phyloP scores from a whole-genome alignment of 2,888 invertebrate species.

The Tachystola acroxantha region DNA sequence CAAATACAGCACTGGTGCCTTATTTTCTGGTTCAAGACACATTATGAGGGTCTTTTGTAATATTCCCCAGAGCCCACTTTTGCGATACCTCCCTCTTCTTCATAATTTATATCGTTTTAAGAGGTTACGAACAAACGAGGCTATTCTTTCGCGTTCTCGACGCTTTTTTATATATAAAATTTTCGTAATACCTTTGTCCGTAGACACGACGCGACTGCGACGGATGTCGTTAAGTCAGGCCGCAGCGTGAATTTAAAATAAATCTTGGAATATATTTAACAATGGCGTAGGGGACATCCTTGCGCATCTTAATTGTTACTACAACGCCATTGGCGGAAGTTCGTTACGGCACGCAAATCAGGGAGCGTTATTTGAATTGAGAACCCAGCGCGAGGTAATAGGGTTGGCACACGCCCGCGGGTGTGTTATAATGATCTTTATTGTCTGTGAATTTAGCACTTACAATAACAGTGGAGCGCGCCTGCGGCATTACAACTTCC shows the following conservation, averaged over 20 bases:
- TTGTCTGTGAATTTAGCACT: conserved; percentile 48
- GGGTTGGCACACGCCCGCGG: conserved; percentile 42
- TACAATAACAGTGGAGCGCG: conserved; percentile 27
- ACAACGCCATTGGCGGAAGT: conserved; percentile 49
- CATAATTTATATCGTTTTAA: conserved; percentile 45
- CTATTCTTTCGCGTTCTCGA: conserved; percentile 31
- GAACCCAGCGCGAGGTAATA: conserved; percentile 32
- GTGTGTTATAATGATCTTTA: conserved; percentile 55
- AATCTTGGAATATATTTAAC: conserved; percentile 31
- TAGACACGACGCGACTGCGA: conserved; percentile 17
- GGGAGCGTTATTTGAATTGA: conserved; percentile 44
- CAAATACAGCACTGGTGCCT: conserved; percentile 33
- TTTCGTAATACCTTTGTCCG: conserved; percentile 29
- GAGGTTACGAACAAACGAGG: conserved; percentile 37
- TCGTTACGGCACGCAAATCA: conserved; percentile 52
- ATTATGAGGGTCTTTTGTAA: conserved; percentile 35
- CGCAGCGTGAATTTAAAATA: conserved; percentile 29
- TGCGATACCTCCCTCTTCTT: conserved; percentile 21
- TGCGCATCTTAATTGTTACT: conserved; percentile 45
- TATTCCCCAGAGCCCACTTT: conserved; percentile 23
- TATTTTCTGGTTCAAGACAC: conserved; percentile 37
- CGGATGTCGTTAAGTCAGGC: conserved; percentile 43
- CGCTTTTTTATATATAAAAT: conserved; percentile 27
- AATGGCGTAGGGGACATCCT: conserved; percentile 38
- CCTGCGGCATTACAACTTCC: conserved; percentile 24